These are phyloP conservation scores for Willisornis vidua DNA, from an alignment of 2,113 vertebrate genomes.

Conservation along the genomic window DNA sequence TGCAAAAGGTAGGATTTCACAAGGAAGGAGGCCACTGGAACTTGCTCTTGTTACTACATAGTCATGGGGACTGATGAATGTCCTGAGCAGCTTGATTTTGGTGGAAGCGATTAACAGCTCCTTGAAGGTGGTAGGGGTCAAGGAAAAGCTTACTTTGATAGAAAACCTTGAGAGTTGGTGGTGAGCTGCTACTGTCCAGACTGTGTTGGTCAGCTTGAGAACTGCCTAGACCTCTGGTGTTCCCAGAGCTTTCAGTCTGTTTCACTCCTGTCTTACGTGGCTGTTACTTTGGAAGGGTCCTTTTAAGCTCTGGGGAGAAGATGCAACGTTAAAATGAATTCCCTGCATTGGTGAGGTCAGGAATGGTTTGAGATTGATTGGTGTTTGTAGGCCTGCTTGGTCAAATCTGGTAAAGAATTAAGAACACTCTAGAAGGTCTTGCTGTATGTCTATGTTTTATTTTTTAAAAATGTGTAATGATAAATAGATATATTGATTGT, in stretches of 20 bases:
- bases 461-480: background rate
- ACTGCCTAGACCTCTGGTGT: background rate
- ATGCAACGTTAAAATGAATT: accelerated
- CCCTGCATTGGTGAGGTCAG: background rate
- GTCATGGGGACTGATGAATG: background rate
- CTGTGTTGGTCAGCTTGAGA: background rate
- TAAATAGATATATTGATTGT: background rate
- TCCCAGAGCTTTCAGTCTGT: background rate
- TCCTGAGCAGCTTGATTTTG: background rate
- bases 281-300: background rate
- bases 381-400: background rate
- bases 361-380: background rate
- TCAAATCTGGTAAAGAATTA: background rate
- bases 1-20: background rate
- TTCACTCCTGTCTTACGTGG: background rate
- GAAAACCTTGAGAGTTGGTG: background rate
- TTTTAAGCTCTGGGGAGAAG: background rate
- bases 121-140: background rate
- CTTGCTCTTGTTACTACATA: background rate
- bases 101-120: background rate
- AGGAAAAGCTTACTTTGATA: background rate
- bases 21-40: background rate
- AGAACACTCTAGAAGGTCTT: background rate
- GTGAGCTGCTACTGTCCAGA: background rate
- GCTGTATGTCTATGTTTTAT: background rate